Evolutionary conservation across 2,888 invertebrate species (phyloP).

Genomic region (Anthrax anthrax): DNA sequence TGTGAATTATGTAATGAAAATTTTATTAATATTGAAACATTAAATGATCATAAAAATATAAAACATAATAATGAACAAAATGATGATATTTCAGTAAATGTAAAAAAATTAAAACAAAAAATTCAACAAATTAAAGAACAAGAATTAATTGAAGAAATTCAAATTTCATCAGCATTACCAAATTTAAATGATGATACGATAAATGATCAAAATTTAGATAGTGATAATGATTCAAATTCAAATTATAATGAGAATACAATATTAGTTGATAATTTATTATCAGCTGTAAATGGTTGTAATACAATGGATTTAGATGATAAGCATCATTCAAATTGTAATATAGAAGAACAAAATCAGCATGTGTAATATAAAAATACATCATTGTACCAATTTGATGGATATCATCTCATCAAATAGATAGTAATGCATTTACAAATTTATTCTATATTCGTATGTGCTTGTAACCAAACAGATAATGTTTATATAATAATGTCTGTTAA

Average conservation of each 20-base stretch:
- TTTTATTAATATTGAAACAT: no score
- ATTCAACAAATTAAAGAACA: background rate
- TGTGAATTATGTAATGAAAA: no score
- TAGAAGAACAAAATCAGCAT: no score
- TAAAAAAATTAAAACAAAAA: background rate
- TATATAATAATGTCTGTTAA: no score
- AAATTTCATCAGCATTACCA: constrained; percentile 16
- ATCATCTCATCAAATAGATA: no score
- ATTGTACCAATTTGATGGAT: no score
- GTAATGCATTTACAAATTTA: no score
- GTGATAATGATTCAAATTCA: constrained; percentile 2
- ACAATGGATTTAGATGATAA: no score
- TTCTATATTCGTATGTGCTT: no score
- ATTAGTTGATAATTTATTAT: constrained; percentile 8
- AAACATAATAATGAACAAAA: background rate
- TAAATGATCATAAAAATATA: background rate
- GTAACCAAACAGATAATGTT: no score
- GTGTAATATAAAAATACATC: no score
- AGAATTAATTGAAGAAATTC: background rate
- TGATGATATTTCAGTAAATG: background rate
- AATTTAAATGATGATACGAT: background rate
- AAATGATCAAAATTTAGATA: background rate
- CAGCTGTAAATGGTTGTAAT: constrained; percentile 5
- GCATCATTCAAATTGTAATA: no score
- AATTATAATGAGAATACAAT: constrained; percentile 8